A percentile compares a stretch with the other conserved stretches of the same genome.
phyloP scores from a whole-genome alignment of 1,140 invertebrate species.

The Drosophila pectinifera region DNA sequence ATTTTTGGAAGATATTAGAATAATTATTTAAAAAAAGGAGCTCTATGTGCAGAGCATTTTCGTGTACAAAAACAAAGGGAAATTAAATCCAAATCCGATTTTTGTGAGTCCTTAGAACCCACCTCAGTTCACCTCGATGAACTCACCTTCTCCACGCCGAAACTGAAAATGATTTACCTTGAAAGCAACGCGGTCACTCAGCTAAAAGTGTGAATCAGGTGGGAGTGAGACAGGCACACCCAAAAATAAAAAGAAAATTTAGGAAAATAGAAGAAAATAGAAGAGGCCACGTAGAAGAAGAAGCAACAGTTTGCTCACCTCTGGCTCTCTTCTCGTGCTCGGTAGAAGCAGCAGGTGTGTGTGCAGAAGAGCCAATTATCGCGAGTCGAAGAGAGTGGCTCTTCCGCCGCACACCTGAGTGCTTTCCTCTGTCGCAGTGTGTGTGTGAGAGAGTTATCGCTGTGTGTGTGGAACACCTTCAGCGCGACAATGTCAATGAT shows the following conservation, averaged over 20 bases:
- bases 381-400: conserved; percentile 15
- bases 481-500: conserved; percentile 83
- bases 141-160: conserved; percentile 22
- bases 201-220: conserved; percentile 54
- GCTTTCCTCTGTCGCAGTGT: conserved; percentile 12
- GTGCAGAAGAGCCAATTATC: conserved; percentile 43
- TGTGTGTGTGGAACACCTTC: conserved; percentile 69
- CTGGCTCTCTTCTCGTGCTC: conserved; percentile 12
- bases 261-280: conserved; percentile 29
- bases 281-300: conserved; percentile 41
- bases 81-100: background rate
- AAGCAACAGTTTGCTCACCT: conserved; percentile 54
- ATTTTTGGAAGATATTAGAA: too few species aligned
- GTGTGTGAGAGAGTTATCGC: conserved; percentile 4
- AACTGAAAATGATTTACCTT: conserved; percentile 65
- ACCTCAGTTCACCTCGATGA: conserved; percentile 22
- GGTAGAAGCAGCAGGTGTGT: conserved; percentile 59
- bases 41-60: too few species aligned
- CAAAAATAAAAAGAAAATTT: conserved; percentile 28
- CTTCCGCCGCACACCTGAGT: conserved; percentile 26
- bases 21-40: background rate
- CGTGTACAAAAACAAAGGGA: conserved; percentile 13
- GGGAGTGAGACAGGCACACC: conserved; percentile 18
- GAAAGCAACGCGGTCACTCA: conserved; percentile 68
- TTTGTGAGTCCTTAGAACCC: conserved; percentile 15